Evolutionary conservation across 2,888 invertebrate species (phyloP).

Genomic region (Aricia artaxerxes): DNA sequence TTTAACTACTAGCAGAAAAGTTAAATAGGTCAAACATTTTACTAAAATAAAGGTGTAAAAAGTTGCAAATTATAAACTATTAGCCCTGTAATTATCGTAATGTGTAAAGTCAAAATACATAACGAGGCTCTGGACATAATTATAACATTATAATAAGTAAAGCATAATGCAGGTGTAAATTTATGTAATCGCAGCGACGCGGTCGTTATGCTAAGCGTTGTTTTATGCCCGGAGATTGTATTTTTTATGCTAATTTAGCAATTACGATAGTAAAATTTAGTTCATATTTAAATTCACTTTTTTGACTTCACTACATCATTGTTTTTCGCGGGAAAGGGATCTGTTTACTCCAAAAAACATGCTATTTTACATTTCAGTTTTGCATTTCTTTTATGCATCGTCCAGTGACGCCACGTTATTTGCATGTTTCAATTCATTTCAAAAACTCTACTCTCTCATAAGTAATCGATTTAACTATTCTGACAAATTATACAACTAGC

Average conservation of each 20-base stretch:
- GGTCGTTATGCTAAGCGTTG: constrained; percentile 5
- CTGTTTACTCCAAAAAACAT: background rate
- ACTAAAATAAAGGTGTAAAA: background rate
- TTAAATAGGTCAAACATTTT: background rate
- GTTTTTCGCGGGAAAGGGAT: background rate
- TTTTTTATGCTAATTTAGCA: constrained; percentile 25
- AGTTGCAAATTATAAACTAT: background rate
- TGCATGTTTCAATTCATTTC: background rate
- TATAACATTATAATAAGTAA: constrained; percentile 20
- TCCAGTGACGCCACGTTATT: background rate
- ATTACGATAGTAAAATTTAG: constrained; percentile 19
- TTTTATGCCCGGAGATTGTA: constrained; percentile 26
- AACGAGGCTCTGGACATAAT: constrained; percentile 12
- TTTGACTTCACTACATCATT: background rate
- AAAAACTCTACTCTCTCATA: too few species aligned
- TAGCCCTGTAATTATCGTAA: constrained; percentile 13
- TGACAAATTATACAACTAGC: background rate
- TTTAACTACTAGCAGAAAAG: background rate
- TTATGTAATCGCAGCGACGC: constrained; percentile 28
- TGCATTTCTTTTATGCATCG: background rate
- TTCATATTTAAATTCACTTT: background rate
- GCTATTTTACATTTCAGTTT: background rate
- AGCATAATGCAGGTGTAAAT: constrained; percentile 19
- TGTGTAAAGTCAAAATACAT: constrained; percentile 7
- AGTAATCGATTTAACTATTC: background rate